Base-by-base conservation (phyloP, 1,140 invertebrate species). In the Panagrolaimus sp. region DNA sequence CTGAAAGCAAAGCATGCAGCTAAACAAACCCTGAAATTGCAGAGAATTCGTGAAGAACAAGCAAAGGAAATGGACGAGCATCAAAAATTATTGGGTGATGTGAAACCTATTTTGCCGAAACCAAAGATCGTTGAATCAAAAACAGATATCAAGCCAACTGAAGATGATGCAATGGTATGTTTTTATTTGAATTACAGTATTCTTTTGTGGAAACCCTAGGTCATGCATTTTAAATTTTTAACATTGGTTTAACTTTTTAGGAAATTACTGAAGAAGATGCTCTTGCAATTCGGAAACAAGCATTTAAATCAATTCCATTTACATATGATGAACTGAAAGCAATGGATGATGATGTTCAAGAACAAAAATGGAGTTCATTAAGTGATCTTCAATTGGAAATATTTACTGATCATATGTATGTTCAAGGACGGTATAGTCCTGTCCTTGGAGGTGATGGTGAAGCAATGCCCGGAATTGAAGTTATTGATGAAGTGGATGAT, bases 1-100 rank as follows among this genome's bases (percentile, higher is more conserved):
- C 86, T 98, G 1, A 86, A 92, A 70, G 94, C 98, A 85, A 85
- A 91, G 10, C 95, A 98, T 86, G 90, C 95, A 84, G 89, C 91
- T 71, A 92, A 93, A 83, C 85, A 97, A n/a, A 88, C 89, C 48
- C 88, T 90, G 76, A 96, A 97, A 86, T 85, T 98, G 68, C 88
- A 91, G 80, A 87, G 93, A 63, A 86, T 98, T 2, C 96, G 94
- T 84, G 89, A 90, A 63, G 91, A 93, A 84, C 83, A 84, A 69
- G 63, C 62, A 48, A 68, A 65, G 14, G 74, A 76, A 43, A 74
- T 70, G 62, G 63, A 67, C 43, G 69, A 73, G 43, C 32, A 48
- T 47, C 70, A 81, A 65, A 68, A 70, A n/a, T 12, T 17, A 55
- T 66, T 48, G 14, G 68, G 72, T 21, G 67, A 65, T 12, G 65